Evolutionary conservation across 2,113 vertebrate genomes (phyloP).

Genomic region (Chaenogobius annularis): DNA sequence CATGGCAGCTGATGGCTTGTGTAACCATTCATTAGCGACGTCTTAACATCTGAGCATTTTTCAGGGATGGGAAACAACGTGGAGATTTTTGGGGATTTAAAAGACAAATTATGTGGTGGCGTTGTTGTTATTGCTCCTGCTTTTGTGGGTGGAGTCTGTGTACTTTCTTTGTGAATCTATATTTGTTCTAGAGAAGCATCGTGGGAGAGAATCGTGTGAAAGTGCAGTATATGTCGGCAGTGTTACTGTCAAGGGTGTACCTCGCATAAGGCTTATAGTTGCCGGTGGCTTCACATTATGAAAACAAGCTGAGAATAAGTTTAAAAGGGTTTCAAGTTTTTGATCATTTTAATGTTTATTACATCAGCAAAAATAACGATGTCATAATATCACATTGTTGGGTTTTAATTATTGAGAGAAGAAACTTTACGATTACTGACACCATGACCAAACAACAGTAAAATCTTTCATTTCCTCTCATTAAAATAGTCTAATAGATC

Average conservation of each 20-base stretch:
- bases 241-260: neutral
- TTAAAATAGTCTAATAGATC: too few species aligned
- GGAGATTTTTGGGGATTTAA: slow-evolving; percentile 13
- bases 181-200: neutral
- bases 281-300: too few species aligned
- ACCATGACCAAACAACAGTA: too few species aligned
- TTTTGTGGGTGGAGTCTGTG: neutral
- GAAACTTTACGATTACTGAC: too few species aligned
- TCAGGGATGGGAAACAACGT: slow-evolving; percentile 17
- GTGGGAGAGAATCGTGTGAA: neutral
- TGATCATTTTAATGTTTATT: too few species aligned
- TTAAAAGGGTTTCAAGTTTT: too few species aligned
- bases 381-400: too few species aligned
- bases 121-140: neutral
- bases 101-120: slow-evolving; percentile 4
- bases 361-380: too few species aligned
- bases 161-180: neutral
- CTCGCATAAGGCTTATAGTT: too few species aligned
- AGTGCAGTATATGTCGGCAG: neutral
- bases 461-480: too few species aligned
- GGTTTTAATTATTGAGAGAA: too few species aligned
- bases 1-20: slow-evolving; percentile 37
- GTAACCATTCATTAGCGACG: slow-evolving; percentile 55
- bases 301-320: too few species aligned
- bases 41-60: slow-evolving; percentile 32